phyloP scores from a whole-genome alignment of 2,797 vertebrate species.

The Tympanoctomys barrerae region DNA sequence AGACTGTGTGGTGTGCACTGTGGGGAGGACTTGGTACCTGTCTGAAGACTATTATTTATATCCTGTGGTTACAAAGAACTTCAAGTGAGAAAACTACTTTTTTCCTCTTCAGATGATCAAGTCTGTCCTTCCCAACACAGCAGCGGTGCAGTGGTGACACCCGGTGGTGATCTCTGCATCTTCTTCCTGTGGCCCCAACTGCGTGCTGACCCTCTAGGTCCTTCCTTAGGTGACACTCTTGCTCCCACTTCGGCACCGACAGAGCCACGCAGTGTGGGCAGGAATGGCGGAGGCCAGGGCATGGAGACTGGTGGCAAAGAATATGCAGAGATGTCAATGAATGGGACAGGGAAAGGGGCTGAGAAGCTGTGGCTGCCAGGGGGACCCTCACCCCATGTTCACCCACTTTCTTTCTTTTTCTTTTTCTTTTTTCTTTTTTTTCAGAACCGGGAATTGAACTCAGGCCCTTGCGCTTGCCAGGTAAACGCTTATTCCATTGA shows the following conservation, averaged over 20 bases:
- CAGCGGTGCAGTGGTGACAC: conserved; percentile 75
- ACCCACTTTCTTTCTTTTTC: neutral
- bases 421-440: too few relatives aligned
- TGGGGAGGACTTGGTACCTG: neutral
- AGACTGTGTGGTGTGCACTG: neutral
- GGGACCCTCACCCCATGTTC: neutral
- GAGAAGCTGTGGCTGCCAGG: neutral
- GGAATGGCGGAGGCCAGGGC: neutral
- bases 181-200: neutral
- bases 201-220: neutral
- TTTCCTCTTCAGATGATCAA: neutral
- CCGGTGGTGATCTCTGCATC: conserved; percentile 72
- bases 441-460: too few relatives aligned
- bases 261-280: neutral
- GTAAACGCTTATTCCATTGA: too few relatives aligned
- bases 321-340: neutral
- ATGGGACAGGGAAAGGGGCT: neutral
- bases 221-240: neutral
- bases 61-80: neutral
- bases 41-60: neutral
- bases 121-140: neutral
- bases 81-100: neutral
- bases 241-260: neutral
- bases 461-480: too few relatives aligned
- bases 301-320: neutral